phyloP scores from a whole-genome alignment of 2,888 invertebrate genomes.

The Cerastis leucographa region DNA sequence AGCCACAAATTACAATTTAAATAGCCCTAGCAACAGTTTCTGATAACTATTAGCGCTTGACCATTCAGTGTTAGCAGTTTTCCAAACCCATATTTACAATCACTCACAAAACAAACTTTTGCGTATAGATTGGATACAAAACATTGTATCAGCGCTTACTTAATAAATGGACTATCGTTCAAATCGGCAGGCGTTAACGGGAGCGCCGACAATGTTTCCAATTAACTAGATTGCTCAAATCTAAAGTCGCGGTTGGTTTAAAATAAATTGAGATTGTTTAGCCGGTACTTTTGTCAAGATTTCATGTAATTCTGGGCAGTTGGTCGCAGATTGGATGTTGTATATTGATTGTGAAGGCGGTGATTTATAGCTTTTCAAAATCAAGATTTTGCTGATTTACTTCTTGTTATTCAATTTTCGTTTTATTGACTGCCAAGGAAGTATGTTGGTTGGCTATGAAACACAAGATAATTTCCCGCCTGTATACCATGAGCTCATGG shows the following conservation, averaged over 20 bases:
- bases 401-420: conserved; percentile 16
- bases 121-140: conserved; percentile 33
- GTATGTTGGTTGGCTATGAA: not conserved
- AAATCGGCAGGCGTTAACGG: conserved; percentile 46
- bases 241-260: conserved; percentile 52
- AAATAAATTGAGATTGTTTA: conserved; percentile 55
- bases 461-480: too few species aligned
- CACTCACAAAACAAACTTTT: conserved; percentile 18
- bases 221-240: conserved; percentile 63
- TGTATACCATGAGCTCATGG: not conserved
- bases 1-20: not conserved
- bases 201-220: conserved; percentile 67
- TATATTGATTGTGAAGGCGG: conserved; percentile 1
- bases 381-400: conserved; percentile 7
- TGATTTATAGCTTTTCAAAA: conserved; percentile 21
- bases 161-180: conserved; percentile 47
- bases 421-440: not conserved
- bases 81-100: not conserved
- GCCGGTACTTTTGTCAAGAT: conserved; percentile 51
- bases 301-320: conserved; percentile 54
- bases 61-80: not conserved
- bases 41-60: too few species aligned
- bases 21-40: too few species aligned
- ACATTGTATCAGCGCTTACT: conserved; percentile 46
- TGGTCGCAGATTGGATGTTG: conserved; percentile 31